phyloP scores from a whole-genome alignment of 2,797 vertebrate genomes.

The Limosa lapponica region DNA sequence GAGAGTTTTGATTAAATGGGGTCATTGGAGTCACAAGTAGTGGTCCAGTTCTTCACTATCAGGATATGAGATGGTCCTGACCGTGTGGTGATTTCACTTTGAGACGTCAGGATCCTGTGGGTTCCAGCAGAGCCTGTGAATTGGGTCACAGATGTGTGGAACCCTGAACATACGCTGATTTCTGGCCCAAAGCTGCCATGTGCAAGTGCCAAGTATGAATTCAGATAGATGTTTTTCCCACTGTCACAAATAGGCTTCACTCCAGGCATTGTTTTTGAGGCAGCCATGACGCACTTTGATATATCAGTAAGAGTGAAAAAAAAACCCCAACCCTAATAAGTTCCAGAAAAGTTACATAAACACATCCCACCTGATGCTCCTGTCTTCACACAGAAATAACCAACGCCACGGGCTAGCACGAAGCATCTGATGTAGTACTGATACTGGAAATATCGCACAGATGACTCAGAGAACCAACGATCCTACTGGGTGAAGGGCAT shows the following conservation, averaged over 20 bases:
- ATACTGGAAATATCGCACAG: constrained; percentile 44
- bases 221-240: constrained; percentile 42
- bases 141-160: neutral
- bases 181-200: neutral
- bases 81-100: neutral
- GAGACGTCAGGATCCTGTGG: neutral
- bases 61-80: neutral
- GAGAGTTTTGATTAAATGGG: neutral
- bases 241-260: constrained; percentile 48
- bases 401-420: neutral
- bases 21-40: neutral
- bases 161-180: neutral
- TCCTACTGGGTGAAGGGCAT: constrained; percentile 1
- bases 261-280: constrained; percentile 66
- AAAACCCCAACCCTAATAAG: neutral
- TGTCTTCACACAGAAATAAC: neutral
- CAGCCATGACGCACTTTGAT: constrained; percentile 42
- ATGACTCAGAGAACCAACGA: neutral
- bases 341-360: constrained; percentile 38
- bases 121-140: constrained; percentile 10
- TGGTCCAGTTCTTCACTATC: neutral
- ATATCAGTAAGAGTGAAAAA: neutral
- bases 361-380: neutral
- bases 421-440: neutral
- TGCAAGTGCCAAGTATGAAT: neutral